Evolutionary conservation across 2,888 invertebrate species (phyloP).

Genomic region (Phaonia tiefii): DNA sequence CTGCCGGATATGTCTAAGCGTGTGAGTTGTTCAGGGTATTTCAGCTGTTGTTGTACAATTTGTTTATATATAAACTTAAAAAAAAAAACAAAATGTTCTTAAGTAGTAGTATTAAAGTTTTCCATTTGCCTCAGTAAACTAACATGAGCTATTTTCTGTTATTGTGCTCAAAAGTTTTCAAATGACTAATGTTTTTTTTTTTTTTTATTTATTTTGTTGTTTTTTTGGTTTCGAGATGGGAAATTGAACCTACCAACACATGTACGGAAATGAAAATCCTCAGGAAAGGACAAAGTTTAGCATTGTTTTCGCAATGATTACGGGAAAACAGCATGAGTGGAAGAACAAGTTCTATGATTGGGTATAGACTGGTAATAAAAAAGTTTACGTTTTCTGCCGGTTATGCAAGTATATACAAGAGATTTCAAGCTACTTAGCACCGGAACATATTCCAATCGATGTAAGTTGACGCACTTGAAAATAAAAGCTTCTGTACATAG

Average conservation of each 20-base stretch:
- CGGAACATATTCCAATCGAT: no score
- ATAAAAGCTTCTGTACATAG: no score
- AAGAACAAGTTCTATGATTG: no score
- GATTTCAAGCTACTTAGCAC: no score
- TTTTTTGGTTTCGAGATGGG: background rate
- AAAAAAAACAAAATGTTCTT: constrained; percentile 18
- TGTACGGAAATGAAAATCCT: background rate
- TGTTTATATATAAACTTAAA: constrained; percentile 12
- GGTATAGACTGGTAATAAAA: no score
- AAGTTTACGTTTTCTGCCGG: no score
- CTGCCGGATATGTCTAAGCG: background rate
- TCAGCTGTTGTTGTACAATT: constrained; percentile 47
- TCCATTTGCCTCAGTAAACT: background rate
- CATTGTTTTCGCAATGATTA: no score
- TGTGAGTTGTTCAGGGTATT: constrained; percentile 47
- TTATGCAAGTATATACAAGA: no score
- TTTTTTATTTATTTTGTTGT: no score
- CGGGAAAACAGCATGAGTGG: no score
- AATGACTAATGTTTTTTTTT: constrained; percentile 11
- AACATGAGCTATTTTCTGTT: background rate
- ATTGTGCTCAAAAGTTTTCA: background rate
- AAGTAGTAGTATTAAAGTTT: constrained; percentile 11
- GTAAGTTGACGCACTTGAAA: no score
- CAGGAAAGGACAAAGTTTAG: no score
- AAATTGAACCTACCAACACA: background rate